A percentile compares a stretch with the other conserved stretches of the same genome.
Evolutionary conservation across 2,797 vertebrate genomes (phyloP).

Genomic region (Sebastiscus albofasciatus): DNA sequence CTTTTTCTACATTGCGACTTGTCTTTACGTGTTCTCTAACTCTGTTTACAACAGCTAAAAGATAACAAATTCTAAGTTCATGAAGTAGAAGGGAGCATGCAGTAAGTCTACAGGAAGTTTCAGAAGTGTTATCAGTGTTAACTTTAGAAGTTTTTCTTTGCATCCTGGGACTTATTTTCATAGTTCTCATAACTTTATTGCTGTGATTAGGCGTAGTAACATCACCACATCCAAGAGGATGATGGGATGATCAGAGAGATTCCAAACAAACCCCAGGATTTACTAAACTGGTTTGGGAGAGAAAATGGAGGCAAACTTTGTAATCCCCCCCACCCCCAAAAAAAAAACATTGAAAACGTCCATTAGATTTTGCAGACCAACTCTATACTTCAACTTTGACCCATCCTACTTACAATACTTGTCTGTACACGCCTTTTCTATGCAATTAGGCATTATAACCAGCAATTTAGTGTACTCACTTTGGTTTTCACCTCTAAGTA

Average conservation of each 20-base stretch:
- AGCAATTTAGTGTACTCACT: not conserved
- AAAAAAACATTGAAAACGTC: no score
- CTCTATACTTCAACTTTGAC: no score
- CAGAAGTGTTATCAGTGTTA: not conserved
- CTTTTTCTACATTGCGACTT: conserved; percentile 12
- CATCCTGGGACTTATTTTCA: not conserved
- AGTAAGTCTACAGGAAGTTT: not conserved
- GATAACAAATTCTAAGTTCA: not conserved
- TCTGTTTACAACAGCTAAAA: not conserved
- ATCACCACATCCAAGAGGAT: not conserved
- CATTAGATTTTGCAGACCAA: no score
- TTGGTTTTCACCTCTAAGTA: not conserved
- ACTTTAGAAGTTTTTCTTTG: not conserved
- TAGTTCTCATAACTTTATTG: not conserved
- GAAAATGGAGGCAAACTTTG: not conserved
- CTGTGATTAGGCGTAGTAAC: not conserved
- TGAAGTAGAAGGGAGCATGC: not conserved
- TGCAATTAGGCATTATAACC: not conserved
- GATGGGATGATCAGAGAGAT: not conserved
- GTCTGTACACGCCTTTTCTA: not conserved
- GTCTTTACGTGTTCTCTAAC: not conserved
- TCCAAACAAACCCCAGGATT: not conserved
- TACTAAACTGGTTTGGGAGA: not conserved
- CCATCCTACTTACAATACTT: no score
- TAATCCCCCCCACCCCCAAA: not conserved